Evolutionary conservation across 1,140 invertebrate species (phyloP).

Genomic region (Drosophila bifasciata): DNA sequence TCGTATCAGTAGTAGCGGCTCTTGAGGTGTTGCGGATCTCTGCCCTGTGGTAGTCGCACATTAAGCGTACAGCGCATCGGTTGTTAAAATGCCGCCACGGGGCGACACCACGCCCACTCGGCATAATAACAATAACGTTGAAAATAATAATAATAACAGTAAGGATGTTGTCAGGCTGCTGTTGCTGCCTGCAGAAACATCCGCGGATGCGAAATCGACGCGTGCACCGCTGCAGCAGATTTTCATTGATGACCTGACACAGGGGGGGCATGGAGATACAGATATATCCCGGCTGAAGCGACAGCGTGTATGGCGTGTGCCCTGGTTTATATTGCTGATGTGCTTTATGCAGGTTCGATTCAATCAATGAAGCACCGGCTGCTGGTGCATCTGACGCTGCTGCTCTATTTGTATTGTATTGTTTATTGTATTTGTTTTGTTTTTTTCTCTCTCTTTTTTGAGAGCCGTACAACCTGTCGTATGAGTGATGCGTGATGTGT

Average conservation of each 20-base stretch:
- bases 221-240: constrained; percentile 55
- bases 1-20: background rate
- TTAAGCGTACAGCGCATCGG: constrained; percentile 55
- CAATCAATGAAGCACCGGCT: constrained; percentile 6
- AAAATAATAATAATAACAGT: constrained; percentile 38
- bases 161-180: constrained; percentile 61
- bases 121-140: constrained; percentile 33
- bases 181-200: constrained; percentile 34
- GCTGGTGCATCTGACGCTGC: constrained; percentile 39
- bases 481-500: constrained; percentile 48
- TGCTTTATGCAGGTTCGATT: constrained; percentile 67
- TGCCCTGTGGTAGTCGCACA: constrained; percentile 61
- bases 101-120: constrained; percentile 9
- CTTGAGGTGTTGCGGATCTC: constrained; percentile 25
- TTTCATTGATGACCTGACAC: constrained; percentile 72
- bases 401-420: constrained; percentile 25
- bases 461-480: constrained; percentile 25
- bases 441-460: too few relatives aligned
- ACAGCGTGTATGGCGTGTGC: constrained; percentile 58
- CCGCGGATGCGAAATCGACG: background rate
- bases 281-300: constrained; percentile 1
- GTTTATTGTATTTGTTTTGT: too few relatives aligned
- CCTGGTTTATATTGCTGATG: constrained; percentile 75
- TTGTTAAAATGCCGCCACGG: constrained; percentile 22
- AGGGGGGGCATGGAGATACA: background rate